Base-by-base conservation (phyloP, 2,888 invertebrate genomes). In the Sacculina carcini region DNA sequence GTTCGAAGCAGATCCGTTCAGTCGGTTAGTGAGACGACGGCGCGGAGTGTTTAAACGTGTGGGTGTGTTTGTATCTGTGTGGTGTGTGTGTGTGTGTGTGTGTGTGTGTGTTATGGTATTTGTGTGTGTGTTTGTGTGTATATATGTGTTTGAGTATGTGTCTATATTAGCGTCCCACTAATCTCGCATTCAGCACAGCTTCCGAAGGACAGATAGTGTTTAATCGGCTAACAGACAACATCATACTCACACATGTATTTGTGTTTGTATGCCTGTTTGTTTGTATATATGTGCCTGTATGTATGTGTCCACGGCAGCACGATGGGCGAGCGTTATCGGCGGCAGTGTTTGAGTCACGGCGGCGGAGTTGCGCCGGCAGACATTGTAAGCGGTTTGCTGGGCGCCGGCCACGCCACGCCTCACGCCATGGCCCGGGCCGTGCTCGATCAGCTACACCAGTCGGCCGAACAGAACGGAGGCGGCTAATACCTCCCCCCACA, bases 351-450 rank as follows among this genome's bases (percentile, higher is more conserved):
- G 52, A 71, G 77, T 0, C 79, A 86, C 62, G 92, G 94, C 7
- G 92, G 92, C 28, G 85, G 86, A 0, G 75, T 77, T 55, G 83
- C 84, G 3, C 80, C 89, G 0, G 74, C 75, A 58, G 68, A 73
- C 54, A 68, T 94, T 46, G 78, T 92, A 0, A 72, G 75, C 1
- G 79, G 80, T 57, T 85, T 86, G 63, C 67, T 92, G 40, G 72
- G 76, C 44, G n/a, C n/a, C n/a, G n/a, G n/a, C n/a, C n/a, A n/a
- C n/a, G n/a, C n/a, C n/a, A n/a, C n/a, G n/a, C n/a, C n/a, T n/a
- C n/a, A n/a, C n/a, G n/a, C n/a, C n/a, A n/a, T n/a, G n/a, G n/a
- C n/a, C n/a, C n/a, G n/a, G n/a, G n/a, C n/a, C n/a, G n/a, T n/a
- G n/a, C n/a, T n/a, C n/a, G n/a, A n/a, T n/a, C n/a, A n/a, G n/a